These are phyloP conservation scores for Montipora capricornis DNA, from an alignment of 64 coral and sea anemone genomes.

Conservation along the genomic window DNA sequence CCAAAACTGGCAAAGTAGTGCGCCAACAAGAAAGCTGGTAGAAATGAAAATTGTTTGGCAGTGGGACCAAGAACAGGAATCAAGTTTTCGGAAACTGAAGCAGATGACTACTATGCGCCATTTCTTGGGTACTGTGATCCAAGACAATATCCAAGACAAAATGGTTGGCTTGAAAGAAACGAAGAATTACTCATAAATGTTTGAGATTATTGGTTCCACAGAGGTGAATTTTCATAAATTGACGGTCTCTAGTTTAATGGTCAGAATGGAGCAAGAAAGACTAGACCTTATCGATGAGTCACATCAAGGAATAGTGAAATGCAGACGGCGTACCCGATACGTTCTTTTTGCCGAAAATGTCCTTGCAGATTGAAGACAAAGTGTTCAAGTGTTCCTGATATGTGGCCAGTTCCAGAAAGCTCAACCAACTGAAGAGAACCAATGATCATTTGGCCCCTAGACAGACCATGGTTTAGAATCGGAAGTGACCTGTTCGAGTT, in stretches of 20 bases:
- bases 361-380: slow-evolving; percentile 43
- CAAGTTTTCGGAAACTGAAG: no score
- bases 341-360: slow-evolving; percentile 47
- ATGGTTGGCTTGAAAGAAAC: not conserved
- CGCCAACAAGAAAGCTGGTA: no score
- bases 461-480: slow-evolving; percentile 71
- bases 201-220: not conserved
- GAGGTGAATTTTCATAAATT: not conserved
- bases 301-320: not conserved
- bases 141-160: not conserved
- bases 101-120: no score
- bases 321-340: slow-evolving; percentile 64
- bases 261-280: slow-evolving; percentile 34
- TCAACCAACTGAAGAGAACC: slow-evolving; percentile 53
- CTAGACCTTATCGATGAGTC: slow-evolving; percentile 72
- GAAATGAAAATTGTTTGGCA: no score
- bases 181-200: not conserved
- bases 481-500: slow-evolving; percentile 67
- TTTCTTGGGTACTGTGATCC: no score
- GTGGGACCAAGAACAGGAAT: no score
- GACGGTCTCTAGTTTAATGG: not conserved
- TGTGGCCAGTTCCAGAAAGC: slow-evolving; percentile 14
- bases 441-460: slow-evolving; percentile 53
- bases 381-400: slow-evolving; percentile 31
- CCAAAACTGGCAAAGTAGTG: no score